A percentile compares a stretch with the other conserved stretches of the same genome.
Evolutionary conservation across 2,797 vertebrate genomes (phyloP).

Genomic region (Calcarius lapponicus): DNA sequence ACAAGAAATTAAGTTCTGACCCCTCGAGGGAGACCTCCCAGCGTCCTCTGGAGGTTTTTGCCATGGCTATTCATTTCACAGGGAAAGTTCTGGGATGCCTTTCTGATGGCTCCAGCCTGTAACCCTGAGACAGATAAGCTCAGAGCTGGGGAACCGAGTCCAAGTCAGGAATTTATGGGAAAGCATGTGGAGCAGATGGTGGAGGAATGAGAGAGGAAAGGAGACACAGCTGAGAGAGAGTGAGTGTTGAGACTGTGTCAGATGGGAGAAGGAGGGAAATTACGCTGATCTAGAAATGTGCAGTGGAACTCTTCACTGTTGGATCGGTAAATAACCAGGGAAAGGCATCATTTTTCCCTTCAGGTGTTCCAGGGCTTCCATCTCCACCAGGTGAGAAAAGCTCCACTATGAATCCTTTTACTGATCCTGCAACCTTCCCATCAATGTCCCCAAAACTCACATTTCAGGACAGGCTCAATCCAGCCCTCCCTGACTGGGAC

Average conservation of each 20-base stretch:
- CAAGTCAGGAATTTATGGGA: constrained; percentile 57
- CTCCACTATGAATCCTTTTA: neutral
- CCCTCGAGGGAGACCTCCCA: neutral
- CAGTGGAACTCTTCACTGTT: neutral
- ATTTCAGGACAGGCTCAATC: neutral
- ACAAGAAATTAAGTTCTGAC: constrained; percentile 37
- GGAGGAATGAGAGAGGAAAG: constrained; percentile 63
- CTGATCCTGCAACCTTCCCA: neutral
- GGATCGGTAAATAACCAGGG: neutral
- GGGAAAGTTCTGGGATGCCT: constrained; percentile 37
- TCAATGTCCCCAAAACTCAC: neutral
- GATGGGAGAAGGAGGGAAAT: constrained; percentile 62
- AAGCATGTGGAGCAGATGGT: constrained; percentile 61
- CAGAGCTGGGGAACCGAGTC: neutral
- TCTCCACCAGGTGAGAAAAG: neutral
- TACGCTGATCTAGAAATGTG: constrained; percentile 58
- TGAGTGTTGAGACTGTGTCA: constrained; percentile 62
- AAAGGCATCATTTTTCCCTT: neutral
- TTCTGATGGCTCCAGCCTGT: constrained; percentile 22
- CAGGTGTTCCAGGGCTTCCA: neutral
- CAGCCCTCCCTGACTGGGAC: neutral
- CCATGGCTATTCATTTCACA: neutral
- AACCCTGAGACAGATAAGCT: constrained; percentile 51
- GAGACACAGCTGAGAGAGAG: constrained; percentile 58
- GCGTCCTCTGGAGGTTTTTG: constrained; percentile 9